These are phyloP conservation scores for Philopedon plagiatum DNA, from an alignment of 2,888 invertebrate species.

Conservation along the genomic window DNA sequence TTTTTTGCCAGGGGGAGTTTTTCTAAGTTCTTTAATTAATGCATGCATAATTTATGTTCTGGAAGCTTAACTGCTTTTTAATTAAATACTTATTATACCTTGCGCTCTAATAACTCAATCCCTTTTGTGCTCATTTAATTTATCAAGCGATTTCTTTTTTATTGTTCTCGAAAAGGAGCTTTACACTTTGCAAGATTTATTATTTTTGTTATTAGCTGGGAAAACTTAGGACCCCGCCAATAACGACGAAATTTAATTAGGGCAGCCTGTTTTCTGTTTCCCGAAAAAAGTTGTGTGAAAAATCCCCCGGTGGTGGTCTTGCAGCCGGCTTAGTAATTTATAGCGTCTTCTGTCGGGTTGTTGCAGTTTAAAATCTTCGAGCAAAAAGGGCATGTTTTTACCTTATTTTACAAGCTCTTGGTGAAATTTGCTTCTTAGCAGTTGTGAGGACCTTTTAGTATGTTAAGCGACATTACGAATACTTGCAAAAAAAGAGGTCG, in stretches of 20 bases:
- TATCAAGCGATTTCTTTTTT: conserved; percentile 47
- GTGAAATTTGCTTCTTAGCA: too few species aligned
- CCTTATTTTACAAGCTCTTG: too few species aligned
- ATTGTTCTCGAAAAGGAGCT: conserved; percentile 42
- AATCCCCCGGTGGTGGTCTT: conserved; percentile 4
- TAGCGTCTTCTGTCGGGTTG: conserved; percentile 3
- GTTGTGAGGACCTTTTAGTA: too few species aligned
- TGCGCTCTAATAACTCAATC: conserved; percentile 39
- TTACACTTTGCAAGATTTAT: conserved; percentile 49
- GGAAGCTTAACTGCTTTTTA: conserved; percentile 47
- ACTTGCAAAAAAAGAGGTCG: too few species aligned
- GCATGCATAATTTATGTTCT: conserved; percentile 49
- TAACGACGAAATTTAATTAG: conserved; percentile 48
- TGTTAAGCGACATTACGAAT: too few species aligned
- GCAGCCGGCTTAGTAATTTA: background rate
- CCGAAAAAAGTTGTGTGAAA: conserved; percentile 20
- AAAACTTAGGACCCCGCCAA: conserved; percentile 36
- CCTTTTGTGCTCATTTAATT: conserved; percentile 47
- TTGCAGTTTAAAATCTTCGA: conserved; percentile 4
- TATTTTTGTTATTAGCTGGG: conserved; percentile 47
- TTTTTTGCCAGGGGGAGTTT: conserved; percentile 6
- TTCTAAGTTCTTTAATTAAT: conserved; percentile 48
- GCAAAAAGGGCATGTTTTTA: background rate
- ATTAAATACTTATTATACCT: conserved; percentile 51
- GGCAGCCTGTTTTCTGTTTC: conserved; percentile 17